Evolutionary conservation across 2,888 invertebrate species (phyloP), one percentile per base, ranked within the genome.

Genomic region (Agriotes lineatus): DNA sequence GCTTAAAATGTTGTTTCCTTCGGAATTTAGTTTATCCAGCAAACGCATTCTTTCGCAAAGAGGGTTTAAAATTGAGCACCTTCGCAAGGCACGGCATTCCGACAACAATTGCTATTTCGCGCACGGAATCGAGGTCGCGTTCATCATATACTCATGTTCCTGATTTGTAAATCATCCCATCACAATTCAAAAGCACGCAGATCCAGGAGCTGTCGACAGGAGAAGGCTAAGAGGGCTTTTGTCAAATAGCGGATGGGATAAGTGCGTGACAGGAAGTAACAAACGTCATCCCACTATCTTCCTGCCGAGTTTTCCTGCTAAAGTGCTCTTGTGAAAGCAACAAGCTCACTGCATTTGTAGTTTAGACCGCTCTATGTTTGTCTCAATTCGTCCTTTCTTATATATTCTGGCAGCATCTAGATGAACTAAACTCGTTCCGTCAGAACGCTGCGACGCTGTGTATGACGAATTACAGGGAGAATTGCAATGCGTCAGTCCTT

Each of bases 231-330:
- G 52, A 52, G 52, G 52, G 52, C 52, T 52, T 52, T 52, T 52
- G 52, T 52, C 52, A 52, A 52, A 52, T 52, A 52, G 48, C 48
- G 52, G 52, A 52, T 52, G 52, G 52, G 52, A 52, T 52, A 52
- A 30, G 52, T 52, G 52, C 52, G 52, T 52, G 52, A 52, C 52
- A 52, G 52, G 52, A 52, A 52, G 52, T 52, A 52, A 35, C 52
- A 52, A 52, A 52, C 52, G 52, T 52, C 52, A 52, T 52, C 52
- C 35, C 52, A 19, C 52, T 52, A 52, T 30, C 33, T 52, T 52
- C 52, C 52, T 52, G 52, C 52, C 33, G 52, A 52, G 52, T 19
- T 52, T 52, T 52, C 48, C 52, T 52, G 52, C 33, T 19, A 19
- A 35, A 52, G 48, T 33, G 52, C 33, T 52, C 52, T 33, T 52